phyloP scores from a whole-genome alignment of 1,140 invertebrate genomes.

The Daktulosphaira vitifoliae region DNA sequence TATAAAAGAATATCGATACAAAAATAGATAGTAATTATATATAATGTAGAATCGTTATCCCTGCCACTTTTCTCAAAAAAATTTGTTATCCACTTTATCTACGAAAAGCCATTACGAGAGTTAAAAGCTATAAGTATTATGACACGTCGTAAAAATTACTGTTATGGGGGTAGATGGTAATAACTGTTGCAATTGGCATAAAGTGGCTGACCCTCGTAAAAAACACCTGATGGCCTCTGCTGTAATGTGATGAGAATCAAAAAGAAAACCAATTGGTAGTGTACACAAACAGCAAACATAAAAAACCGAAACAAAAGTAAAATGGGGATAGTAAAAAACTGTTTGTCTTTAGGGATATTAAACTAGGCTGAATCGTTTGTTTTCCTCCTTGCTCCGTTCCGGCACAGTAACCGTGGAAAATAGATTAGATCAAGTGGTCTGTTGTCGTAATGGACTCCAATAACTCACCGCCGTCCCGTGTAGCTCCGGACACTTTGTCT shows the following conservation, averaged over 20 bases:
- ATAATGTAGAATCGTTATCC: too few species aligned
- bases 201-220: conserved; percentile 14
- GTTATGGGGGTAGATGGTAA: background rate
- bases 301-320: background rate
- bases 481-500: conserved; percentile 25
- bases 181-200: background rate
- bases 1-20: too few species aligned
- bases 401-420: conserved; percentile 31
- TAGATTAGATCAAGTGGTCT: conserved; percentile 34
- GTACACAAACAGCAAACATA: too few species aligned
- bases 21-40: too few species aligned
- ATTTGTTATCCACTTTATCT: too few species aligned
- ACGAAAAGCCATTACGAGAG: background rate
- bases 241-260: conserved; percentile 15
- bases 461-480: conserved; percentile 10
- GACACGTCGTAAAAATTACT: too few species aligned
- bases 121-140: too few species aligned
- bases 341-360: conserved; percentile 31
- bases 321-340: background rate
- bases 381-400: conserved; percentile 17
- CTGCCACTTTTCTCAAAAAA: too few species aligned
- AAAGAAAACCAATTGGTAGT: background rate
- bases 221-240: conserved; percentile 21
- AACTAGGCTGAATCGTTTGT: conserved; percentile 32
- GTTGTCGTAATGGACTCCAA: conserved; percentile 30